These are phyloP conservation scores for Gambelia wislizenii DNA, from an alignment of 2,797 vertebrate species.

Conservation along the genomic window DNA sequence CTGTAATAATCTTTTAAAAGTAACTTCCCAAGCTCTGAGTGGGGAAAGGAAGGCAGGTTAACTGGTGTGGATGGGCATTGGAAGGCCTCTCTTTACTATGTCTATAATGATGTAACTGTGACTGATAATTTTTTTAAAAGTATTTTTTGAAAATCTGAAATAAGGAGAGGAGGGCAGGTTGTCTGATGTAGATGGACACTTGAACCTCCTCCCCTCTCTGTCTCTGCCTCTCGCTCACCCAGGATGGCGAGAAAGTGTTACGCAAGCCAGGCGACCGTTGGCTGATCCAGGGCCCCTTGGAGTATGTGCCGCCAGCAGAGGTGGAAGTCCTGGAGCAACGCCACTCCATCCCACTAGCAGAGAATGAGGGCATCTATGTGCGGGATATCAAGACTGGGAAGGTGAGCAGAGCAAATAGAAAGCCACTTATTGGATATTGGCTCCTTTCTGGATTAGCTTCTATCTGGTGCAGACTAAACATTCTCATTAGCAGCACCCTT, in stretches of 20 bases:
- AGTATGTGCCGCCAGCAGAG: constrained; percentile 86
- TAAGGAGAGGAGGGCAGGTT: not conserved
- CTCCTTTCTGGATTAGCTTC: not conserved
- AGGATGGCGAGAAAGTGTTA: constrained; percentile 51
- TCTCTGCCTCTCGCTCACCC: not conserved
- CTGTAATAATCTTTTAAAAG: not conserved
- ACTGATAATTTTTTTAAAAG: no score
- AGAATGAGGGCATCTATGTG: constrained; percentile 93
- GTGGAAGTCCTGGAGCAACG: constrained; percentile 86
- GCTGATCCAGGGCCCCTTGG: constrained; percentile 90
- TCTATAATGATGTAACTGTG: no score
- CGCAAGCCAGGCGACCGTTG: constrained; percentile 89
- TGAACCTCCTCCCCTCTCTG: not conserved
- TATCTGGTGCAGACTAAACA: not conserved
- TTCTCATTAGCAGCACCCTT: not conserved
- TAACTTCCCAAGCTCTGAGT: not conserved
- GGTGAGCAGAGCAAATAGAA: constrained; percentile 70
- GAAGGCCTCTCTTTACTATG: no score
- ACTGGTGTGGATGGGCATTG: not conserved
- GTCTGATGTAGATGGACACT: fast-evolving
- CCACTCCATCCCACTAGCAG: constrained; percentile 86
- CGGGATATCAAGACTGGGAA: constrained; percentile 89
- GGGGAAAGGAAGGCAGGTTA: not conserved
- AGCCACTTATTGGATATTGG: not conserved
- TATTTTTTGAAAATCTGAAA: not conserved